These are phyloP conservation scores for Drosophila bipectinata DNA, from an alignment of 1,140 invertebrate genomes.

Conservation along the genomic window DNA sequence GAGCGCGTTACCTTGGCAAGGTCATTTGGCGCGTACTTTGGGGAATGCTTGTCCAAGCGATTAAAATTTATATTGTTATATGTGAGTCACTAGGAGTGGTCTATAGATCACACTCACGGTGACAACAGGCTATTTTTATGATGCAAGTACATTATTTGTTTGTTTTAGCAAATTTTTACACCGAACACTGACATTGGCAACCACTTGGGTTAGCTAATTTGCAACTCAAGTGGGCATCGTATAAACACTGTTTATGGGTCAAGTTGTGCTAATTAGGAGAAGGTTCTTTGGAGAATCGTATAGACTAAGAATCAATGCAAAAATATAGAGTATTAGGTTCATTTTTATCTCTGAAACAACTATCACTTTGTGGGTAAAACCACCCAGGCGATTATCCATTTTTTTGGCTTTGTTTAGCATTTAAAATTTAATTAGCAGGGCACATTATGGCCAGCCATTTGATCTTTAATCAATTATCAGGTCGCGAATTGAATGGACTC, in stretches of 20 bases:
- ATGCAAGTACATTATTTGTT: conserved; percentile 25
- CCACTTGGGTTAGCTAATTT: conserved; percentile 22
- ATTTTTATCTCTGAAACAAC: conserved; percentile 15
- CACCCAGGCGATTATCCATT: conserved; percentile 44
- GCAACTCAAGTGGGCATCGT: conserved; percentile 17
- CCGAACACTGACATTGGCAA: conserved; percentile 18
- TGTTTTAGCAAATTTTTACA: conserved; percentile 31
- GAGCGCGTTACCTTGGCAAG: conserved; percentile 52
- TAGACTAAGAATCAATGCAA: not conserved
- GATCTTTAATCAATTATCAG: conserved; percentile 52
- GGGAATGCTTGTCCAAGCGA: conserved; percentile 33
- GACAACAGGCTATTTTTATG: conserved; percentile 2
- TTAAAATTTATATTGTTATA: conserved; percentile 12
- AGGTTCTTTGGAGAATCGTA: conserved; percentile 9
- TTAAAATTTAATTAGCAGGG: conserved; percentile 64
- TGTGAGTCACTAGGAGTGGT: conserved; percentile 19
- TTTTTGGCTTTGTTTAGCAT: conserved; percentile 48
- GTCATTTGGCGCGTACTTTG: conserved; percentile 36
- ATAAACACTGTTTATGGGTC: conserved; percentile 9
- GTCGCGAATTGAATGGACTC: conserved; percentile 33
- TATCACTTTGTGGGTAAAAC: conserved; percentile 32
- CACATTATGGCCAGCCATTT: conserved; percentile 51
- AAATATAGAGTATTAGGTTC: conserved; percentile 8
- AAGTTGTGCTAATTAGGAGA: conserved; percentile 13
- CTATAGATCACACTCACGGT: conserved; percentile 15